A percentile compares a stretch with the other conserved stretches of the same genome.
phyloP scores from a whole-genome alignment of 2,888 invertebrate genomes.

The Lapara coniferarum region DNA sequence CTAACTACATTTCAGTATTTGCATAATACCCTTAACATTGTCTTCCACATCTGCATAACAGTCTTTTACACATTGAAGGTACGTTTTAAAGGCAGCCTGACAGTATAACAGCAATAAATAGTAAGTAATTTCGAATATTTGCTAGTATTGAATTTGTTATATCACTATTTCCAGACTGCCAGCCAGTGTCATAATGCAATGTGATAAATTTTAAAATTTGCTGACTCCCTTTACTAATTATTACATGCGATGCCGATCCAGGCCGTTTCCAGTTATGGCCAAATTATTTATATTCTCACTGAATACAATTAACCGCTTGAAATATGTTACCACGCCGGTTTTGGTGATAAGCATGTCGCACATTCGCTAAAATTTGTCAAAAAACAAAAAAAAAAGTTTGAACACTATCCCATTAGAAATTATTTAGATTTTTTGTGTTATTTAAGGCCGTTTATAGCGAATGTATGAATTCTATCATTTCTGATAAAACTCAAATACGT shows the following conservation, averaged over 20 bases:
- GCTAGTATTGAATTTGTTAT: background rate
- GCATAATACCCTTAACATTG: slow-evolving; percentile 9
- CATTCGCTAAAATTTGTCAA: no score
- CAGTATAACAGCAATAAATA: background rate
- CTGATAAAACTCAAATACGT: no score
- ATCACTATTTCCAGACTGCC: background rate
- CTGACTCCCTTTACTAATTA: slow-evolving; percentile 9
- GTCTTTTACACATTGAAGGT: background rate
- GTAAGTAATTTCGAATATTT: background rate
- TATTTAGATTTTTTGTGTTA: no score
- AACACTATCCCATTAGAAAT: no score
- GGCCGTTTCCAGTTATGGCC: slow-evolving; percentile 1
- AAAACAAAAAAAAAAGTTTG: no score
- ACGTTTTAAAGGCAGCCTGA: background rate
- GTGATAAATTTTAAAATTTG: slow-evolving; percentile 1
- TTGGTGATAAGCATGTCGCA: background rate
- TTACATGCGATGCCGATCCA: background rate
- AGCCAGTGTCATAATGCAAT: background rate
- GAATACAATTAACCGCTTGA: background rate
- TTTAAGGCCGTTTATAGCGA: no score
- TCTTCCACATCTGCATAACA: slow-evolving; percentile 12
- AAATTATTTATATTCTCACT: slow-evolving; percentile 6
- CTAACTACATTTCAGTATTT: slow-evolving; percentile 12
- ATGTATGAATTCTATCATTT: no score
- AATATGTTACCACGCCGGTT: background rate